Evolutionary conservation across 1,140 invertebrate genomes (phyloP), one percentile per base, ranked within the genome.

Genomic region (Trigoniulus corallinus): DNA sequence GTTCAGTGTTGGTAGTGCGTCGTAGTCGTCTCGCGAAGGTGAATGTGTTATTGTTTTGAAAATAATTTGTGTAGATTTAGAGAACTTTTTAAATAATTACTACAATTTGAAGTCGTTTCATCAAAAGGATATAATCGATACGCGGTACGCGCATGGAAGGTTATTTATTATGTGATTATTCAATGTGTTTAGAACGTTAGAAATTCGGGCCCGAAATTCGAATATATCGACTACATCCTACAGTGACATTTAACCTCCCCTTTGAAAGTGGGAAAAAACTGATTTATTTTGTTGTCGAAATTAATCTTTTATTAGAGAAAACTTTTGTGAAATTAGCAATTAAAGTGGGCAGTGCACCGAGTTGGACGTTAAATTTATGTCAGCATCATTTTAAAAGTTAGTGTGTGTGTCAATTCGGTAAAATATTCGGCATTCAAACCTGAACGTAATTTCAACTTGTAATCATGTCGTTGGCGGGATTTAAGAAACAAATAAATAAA

Each of bases 401-500:
- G 21, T 24, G 7, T 10, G 21, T 24, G 7, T 44, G 21, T 44
- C 21, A 44, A 4, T 24, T 10, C 7, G 42, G 42, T 10, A 20
- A 7, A 21, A 10, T 44, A 24, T 20, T 7, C 4, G 7, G 4
- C 12, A 44, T 44, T 7, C 12, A 44, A 44, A 44, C n/a, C n/a
- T n/a, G n/a, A n/a, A n/a, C n/a, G n/a, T n/a, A n/a, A n/a, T n/a
- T n/a, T n/a, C 12, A 24, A 44, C 7, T 21, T 34, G 24, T 20
- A 53, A 63, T 44, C 55, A 97, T 97, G 92, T 92, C 92, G 66
- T 89, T 96, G 68, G 88, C 92, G 55, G 93, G 92, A 56, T 76
- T 97, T 48, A 94, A 89, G 69, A 97, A 97, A 72, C 92, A 97
- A 70, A 87, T 97, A 65, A 97, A 97, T 72, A 97, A 97, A 76